These are phyloP conservation scores for Chrysemys picta DNA, from an alignment of 2,113 vertebrate genomes.

Conservation along the genomic window DNA sequence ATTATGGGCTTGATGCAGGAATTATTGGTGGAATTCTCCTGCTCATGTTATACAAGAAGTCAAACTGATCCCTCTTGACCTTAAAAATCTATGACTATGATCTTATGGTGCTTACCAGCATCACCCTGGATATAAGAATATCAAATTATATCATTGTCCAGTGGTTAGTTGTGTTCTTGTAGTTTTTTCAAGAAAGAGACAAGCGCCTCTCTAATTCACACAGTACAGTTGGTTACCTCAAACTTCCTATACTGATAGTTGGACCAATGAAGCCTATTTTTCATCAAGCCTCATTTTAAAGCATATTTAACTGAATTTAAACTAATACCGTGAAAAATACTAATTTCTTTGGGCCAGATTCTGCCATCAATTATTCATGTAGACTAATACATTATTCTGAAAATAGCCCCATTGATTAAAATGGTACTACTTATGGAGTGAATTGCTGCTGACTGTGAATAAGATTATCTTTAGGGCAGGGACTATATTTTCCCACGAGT, in stretches of 20 bases:
- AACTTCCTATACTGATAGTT: constrained; percentile 3
- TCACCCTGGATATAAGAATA: neutral
- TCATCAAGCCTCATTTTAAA: neutral
- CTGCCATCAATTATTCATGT: neutral
- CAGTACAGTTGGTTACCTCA: neutral
- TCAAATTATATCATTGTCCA: neutral
- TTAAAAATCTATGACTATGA: neutral
- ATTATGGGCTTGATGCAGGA: neutral
- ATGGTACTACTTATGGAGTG: neutral
- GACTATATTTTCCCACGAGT: neutral
- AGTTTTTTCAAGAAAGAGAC: neutral
- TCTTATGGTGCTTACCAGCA: neutral
- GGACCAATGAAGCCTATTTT: neutral
- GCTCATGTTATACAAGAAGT: neutral
- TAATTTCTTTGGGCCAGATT: neutral
- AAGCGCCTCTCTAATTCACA: constrained; percentile 36
- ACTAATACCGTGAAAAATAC: neutral
- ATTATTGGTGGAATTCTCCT: neutral
- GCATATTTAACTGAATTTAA: neutral
- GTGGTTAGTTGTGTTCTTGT: neutral
- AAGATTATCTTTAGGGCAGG: neutral
- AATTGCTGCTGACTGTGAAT: fast-evolving
- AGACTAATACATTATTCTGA: neutral
- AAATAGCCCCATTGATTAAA: neutral
- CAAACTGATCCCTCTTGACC: neutral